Evolutionary conservation across 2,113 vertebrate species (phyloP), one percentile per base, ranked within the genome.

Genomic region (Pelobates fuscus): DNA sequence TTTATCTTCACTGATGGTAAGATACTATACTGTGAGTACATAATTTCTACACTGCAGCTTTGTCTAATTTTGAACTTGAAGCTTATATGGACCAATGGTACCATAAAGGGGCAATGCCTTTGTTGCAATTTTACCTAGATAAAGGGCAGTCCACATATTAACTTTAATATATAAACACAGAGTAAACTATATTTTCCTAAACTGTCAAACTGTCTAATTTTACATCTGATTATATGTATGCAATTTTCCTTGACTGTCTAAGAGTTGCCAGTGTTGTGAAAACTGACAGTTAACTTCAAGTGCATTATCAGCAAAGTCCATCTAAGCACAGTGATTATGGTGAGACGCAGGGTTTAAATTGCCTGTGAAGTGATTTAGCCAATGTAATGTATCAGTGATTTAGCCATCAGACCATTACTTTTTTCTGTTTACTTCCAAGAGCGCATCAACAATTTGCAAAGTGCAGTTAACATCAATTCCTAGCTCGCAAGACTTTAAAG

Each of bases 401-500:
- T 66, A 74, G 30, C 71, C 62, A 74, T 74, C 71, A 74, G 71
- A 23, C 52, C 49, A 74, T 66, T 74, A 66, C 23, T 58, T 74
- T 65, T n/a, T 74, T 27, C 52, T 66, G 71, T 74, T 74, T 74
- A 66, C 71, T 66, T 74, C 44, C 54, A 74, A 66, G 71, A 66
- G 62, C 71, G 21, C 52, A 44, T 44, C 62, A 74, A 66, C 52
- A 57, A 58, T 62, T 30, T 44, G 49, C 23, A 74, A 66, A 58
- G 62, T 58, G 64, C n/a, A 66, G 62, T 58, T 58, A 66, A 61
- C 62, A 43, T 66, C 59, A 44, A 66, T 65, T 74, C 32, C 55
- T 44, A 66, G 18, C 62, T 29, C 44, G 62, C 62, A 44, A 21
- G 55, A 55, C 49, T 66, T 74, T 66, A 57, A 18, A 74, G 52